Percentiles rank a stretch among this genome's conserved stretches.
Conservation (phyloP, 1,140 invertebrate species). For the Drosophila busckii region DNA sequence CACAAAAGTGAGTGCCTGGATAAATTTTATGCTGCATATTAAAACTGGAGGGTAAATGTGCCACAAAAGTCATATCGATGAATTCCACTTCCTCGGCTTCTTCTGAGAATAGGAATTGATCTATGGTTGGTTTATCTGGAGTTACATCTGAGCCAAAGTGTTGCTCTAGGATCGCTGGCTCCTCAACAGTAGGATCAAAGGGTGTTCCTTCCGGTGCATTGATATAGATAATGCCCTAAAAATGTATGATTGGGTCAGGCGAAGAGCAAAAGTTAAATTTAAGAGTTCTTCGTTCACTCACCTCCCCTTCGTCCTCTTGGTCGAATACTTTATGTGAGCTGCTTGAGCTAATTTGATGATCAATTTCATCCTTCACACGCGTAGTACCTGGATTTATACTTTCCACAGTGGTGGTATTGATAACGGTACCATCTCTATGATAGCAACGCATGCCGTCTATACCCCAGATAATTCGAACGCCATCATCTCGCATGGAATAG, state of each 20-base stretch:
- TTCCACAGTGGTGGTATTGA: slow-evolving; percentile 22
- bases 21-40: slow-evolving; percentile 35
- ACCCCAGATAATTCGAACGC: slow-evolving; percentile 59
- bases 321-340: slow-evolving; percentile 46
- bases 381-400: slow-evolving; percentile 26
- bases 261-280: too few relatives aligned
- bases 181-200: background rate
- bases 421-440: slow-evolving; percentile 59
- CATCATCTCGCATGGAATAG: slow-evolving; percentile 62
- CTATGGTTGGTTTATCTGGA: background rate
- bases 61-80: slow-evolving; percentile 25
- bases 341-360: slow-evolving; percentile 47
- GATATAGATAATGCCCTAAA: slow-evolving; percentile 9
- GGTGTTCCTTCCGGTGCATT: slow-evolving; percentile 5
- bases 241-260: too few relatives aligned
- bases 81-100: slow-evolving; percentile 12
- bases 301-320: too few relatives aligned
- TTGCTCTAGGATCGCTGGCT: too few relatives aligned
- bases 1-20: slow-evolving; percentile 30
- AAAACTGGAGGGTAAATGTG: slow-evolving; percentile 21
- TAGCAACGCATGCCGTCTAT: slow-evolving; percentile 43
- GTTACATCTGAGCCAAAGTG: too few relatives aligned
- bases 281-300: too few relatives aligned
- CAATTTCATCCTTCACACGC: slow-evolving; percentile 42
- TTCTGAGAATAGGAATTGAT: slow-evolving; percentile 1